Evolutionary conservation across 2,797 vertebrate genomes (phyloP).

Genomic region (Halcyon chelicuti): DNA sequence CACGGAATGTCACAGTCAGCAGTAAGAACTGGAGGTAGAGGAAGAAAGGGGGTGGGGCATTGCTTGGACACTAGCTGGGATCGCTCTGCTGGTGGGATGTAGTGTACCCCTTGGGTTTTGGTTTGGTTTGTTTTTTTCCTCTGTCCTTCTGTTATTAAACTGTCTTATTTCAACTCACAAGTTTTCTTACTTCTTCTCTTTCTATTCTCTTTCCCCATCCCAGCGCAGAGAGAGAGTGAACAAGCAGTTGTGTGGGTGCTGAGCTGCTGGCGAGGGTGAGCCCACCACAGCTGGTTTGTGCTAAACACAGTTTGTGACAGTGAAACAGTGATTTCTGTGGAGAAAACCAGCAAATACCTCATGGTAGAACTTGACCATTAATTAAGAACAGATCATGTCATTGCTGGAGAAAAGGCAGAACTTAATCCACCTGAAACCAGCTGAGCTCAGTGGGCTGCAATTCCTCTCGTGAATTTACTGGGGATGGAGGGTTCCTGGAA

Average conservation of each 20-base stretch:
- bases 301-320: background rate
- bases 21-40: background rate
- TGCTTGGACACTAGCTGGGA: background rate
- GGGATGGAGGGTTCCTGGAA: background rate
- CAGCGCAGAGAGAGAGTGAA: background rate
- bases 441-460: background rate
- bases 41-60: background rate
- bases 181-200: background rate
- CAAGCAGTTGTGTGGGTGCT: background rate
- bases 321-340: background rate
- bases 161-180: background rate
- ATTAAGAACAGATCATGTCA: background rate
- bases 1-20: background rate
- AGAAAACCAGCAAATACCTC: background rate
- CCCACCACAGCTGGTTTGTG: background rate
- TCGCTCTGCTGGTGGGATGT: background rate
- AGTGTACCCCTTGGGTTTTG: too few species aligned
- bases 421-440: background rate
- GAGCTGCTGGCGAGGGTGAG: background rate
- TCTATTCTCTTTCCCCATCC: background rate
- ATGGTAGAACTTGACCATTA: accelerated
- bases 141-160: background rate
- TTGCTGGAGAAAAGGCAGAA: background rate
- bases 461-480: background rate
- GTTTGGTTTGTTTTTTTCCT: accelerated